Conservation (phyloP, 2,113 vertebrate genomes). For the Marmota flaviventris region DNA sequence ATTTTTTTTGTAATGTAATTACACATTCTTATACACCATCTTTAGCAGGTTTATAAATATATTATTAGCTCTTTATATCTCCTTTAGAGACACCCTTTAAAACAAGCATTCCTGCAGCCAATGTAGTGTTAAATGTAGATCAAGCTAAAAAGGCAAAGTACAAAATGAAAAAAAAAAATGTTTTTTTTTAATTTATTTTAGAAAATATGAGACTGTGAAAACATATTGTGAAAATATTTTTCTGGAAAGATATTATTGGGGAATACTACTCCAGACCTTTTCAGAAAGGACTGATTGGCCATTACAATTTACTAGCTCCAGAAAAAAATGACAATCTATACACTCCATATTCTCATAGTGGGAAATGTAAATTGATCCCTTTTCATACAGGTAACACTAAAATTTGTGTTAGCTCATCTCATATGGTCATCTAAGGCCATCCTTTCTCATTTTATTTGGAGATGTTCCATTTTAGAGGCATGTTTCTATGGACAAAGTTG, state of each 20-base stretch:
- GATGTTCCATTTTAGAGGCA: not conserved
- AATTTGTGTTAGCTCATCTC: not conserved
- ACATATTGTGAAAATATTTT: not conserved
- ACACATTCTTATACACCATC: conserved; percentile 69
- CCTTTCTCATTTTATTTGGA: not conserved
- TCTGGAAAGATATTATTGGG: not conserved
- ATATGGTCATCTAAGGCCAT: not conserved
- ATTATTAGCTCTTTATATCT: conserved; percentile 74
- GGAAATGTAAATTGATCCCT: not conserved
- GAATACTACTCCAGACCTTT: not conserved
- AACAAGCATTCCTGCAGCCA: conserved; percentile 25
- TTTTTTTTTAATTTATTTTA: not conserved
- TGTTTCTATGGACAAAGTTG: not conserved
- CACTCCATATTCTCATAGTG: not conserved
- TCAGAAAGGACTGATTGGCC: not conserved
- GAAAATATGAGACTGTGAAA: not conserved
- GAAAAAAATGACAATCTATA: not conserved
- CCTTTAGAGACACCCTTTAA: not conserved
- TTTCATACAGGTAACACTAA: not conserved
- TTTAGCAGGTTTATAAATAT: conserved; percentile 82
- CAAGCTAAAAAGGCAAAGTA: not conserved
- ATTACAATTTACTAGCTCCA: not conserved
- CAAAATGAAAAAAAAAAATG: not conserved
- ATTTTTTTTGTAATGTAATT: conserved; percentile 83
- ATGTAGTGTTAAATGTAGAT: conserved; percentile 11